These are phyloP conservation scores for Caerostris extrusa DNA, from an alignment of 1,140 invertebrate species.

Conservation along the genomic window DNA sequence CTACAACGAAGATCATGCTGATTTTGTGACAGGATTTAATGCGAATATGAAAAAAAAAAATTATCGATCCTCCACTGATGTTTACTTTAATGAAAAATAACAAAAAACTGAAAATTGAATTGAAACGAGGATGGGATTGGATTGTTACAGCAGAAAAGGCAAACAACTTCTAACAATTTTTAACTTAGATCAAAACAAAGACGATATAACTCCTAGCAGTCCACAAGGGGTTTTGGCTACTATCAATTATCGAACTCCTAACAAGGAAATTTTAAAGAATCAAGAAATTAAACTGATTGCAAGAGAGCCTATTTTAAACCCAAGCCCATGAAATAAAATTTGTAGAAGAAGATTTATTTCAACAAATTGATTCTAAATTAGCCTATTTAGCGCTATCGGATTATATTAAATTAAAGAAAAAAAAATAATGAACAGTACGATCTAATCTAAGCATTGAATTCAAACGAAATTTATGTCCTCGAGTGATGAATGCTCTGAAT, in stretches of 20 bases:
- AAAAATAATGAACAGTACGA: too few species aligned
- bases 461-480: too few species aligned
- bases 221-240: background rate
- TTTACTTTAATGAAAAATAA: background rate
- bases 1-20: background rate
- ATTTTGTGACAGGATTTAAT: background rate
- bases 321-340: background rate
- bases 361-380: background rate
- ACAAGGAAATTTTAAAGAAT: background rate
- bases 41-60: background rate
- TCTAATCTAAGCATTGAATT: too few species aligned
- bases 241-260: background rate
- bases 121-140: background rate
- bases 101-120: background rate
- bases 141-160: too few species aligned
- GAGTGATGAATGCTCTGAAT: background rate
- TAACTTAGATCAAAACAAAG: background rate
- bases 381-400: too few species aligned
- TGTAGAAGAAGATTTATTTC: background rate
- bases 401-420: too few species aligned
- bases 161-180: too few species aligned
- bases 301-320: background rate
- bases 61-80: background rate
- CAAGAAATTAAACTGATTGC: background rate
- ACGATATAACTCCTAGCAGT: too few species aligned